These are phyloP conservation scores for Agapornis roseicollis DNA, from an alignment of 2,113 vertebrate species.

Conservation along the genomic window DNA sequence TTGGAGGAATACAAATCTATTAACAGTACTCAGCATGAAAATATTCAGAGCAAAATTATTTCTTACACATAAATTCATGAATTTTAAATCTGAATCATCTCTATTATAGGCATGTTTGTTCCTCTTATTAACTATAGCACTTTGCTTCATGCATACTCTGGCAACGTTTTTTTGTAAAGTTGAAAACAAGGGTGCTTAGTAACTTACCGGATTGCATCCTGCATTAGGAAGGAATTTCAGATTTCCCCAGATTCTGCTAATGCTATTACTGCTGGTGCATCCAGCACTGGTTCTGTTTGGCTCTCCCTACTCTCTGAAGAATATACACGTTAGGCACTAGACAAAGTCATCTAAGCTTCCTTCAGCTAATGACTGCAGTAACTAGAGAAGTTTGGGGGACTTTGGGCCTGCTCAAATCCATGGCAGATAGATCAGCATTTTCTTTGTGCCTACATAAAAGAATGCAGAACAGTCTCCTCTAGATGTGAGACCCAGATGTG, in stretches of 20 bases:
- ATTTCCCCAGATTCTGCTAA: conserved; percentile 52
- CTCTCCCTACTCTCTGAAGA: neutral
- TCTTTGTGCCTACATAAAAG: neutral
- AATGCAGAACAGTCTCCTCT: neutral
- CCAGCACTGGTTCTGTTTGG: conserved; percentile 41
- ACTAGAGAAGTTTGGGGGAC: neutral
- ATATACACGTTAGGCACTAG: neutral
- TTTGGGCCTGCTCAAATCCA: neutral
- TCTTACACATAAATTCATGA: neutral
- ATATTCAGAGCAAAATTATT: neutral
- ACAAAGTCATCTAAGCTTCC: neutral
- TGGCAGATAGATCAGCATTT: neutral
- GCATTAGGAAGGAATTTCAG: conserved; percentile 61
- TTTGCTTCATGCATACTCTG: neutral
- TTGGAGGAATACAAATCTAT: neutral
- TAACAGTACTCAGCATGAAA: neutral
- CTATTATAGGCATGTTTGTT: neutral
- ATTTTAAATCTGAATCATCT: neutral
- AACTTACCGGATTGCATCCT: neutral
- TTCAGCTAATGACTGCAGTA: neutral
- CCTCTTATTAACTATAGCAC: neutral
- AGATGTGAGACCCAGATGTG: neutral
- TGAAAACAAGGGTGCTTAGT: neutral
- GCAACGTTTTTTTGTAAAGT: neutral
- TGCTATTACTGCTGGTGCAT: conserved; percentile 60